Percentiles rank a stretch among this genome's conserved stretches.
Evolutionary conservation across 64 coral and sea anemone species (phyloP).

Genomic region (Montipora cactus): DNA sequence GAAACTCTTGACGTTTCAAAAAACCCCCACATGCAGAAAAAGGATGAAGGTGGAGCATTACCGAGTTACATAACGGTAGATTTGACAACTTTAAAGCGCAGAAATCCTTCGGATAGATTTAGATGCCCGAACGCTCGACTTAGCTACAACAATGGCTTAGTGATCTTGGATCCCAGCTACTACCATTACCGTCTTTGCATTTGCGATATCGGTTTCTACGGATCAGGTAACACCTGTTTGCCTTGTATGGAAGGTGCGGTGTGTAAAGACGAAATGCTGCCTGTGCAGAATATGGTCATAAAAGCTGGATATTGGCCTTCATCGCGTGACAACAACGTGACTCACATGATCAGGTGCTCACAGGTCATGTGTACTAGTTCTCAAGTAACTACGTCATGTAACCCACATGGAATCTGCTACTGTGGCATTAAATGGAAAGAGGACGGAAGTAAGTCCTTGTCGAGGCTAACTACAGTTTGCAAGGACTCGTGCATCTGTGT

Average conservation of each 20-base stretch:
- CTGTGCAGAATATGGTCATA: conserved; percentile 65
- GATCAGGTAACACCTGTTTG: conserved; percentile 46
- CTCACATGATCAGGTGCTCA: conserved; percentile 73
- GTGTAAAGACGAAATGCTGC: conserved; percentile 41
- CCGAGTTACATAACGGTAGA: conserved; percentile 33
- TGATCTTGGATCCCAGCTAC: conserved; percentile 78
- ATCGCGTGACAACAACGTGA: conserved; percentile 56
- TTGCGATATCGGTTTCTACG: conserved; percentile 77
- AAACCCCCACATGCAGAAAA: conserved; percentile 22
- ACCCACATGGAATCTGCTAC: conserved; percentile 58
- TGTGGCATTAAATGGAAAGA: conserved; percentile 2
- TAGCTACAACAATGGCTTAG: conserved; percentile 65
- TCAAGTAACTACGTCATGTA: conserved; percentile 47
- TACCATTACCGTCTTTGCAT: conserved; percentile 66
- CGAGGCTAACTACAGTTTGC: conserved; percentile 40
- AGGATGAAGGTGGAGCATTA: conserved; percentile 2
- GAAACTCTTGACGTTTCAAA: conserved; percentile 47
- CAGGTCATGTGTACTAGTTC: neutral
- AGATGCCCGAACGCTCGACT: conserved; percentile 66
- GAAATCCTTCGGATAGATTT: conserved; percentile 26
- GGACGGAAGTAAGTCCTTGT: neutral
- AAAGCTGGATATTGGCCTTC: conserved; percentile 76
- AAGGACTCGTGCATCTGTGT: conserved; percentile 56
- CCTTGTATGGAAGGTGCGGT: conserved; percentile 70
- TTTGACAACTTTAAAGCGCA: conserved; percentile 1